Conservation (phyloP, 2,797 vertebrate species). For the Alectoris magna region DNA sequence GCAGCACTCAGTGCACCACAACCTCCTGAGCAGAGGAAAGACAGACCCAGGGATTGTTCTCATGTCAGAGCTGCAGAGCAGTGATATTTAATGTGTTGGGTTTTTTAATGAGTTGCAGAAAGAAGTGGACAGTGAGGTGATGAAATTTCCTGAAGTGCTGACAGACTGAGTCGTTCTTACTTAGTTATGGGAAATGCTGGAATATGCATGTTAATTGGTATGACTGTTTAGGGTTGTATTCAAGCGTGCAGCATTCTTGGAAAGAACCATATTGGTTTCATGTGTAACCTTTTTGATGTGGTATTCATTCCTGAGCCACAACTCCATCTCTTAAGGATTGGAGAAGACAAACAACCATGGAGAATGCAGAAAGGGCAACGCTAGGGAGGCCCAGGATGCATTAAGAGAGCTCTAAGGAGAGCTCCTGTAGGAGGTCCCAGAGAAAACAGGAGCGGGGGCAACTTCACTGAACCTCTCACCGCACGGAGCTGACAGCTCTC, state of each 20-base stretch:
- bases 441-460: not conserved
- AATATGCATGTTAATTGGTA: conserved; percentile 69
- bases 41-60: conserved; percentile 56
- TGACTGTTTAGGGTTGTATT: conserved; percentile 63
- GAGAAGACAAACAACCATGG: conserved; percentile 56
- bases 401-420: not conserved
- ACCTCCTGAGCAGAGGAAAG: conserved; percentile 44
- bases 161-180: conserved; percentile 60
- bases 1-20: not conserved
- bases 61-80: conserved; percentile 56
- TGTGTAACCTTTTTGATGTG: conserved; percentile 69
- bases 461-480: not conserved
- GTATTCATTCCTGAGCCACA: conserved; percentile 60
- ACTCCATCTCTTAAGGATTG: conserved; percentile 22
- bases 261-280: conserved; percentile 64
- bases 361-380: not conserved
- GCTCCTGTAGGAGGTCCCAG: not conserved
- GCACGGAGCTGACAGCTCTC: not conserved
- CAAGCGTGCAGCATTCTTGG: conserved; percentile 56
- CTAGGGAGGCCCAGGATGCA: not conserved
- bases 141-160: conserved; percentile 71
- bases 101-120: conserved; percentile 72
- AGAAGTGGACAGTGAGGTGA: conserved; percentile 71
- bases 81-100: conserved; percentile 57
- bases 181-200: conserved; percentile 71